Evolutionary conservation across 2,113 vertebrate species (phyloP).

Genomic region (Hydropotes inermis): DNA sequence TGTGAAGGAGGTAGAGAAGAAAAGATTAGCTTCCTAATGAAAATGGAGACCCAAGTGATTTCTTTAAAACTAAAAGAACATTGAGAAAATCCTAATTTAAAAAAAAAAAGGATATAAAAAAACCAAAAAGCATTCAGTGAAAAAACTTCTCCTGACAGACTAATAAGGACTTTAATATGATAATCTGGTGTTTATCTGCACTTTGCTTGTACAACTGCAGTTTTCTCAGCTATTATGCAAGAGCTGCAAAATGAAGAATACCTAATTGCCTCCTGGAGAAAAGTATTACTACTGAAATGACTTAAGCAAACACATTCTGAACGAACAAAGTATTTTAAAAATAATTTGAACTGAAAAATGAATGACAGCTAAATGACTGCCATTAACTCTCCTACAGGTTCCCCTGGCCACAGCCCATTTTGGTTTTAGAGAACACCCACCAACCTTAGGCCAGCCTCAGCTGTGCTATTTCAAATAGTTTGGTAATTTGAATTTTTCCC

Average conservation of each 20-base stretch:
- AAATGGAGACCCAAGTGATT: neutral
- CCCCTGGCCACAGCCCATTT: slow-evolving; percentile 37
- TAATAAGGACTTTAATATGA: slow-evolving; percentile 72
- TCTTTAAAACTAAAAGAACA: slow-evolving; percentile 42
- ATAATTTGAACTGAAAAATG: slow-evolving; percentile 55
- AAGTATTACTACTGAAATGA: slow-evolving; percentile 57
- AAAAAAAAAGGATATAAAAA: slow-evolving; percentile 26
- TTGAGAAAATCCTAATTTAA: neutral
- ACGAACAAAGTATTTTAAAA: slow-evolving; percentile 70
- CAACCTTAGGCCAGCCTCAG: slow-evolving; percentile 46
- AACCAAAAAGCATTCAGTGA: slow-evolving; percentile 23
- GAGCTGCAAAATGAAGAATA: slow-evolving; percentile 62
- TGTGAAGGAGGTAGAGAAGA: neutral
- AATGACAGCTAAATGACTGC: slow-evolving; percentile 57
- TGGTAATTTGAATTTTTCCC: neutral
- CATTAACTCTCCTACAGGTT: slow-evolving; percentile 55
- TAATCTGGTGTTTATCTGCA: slow-evolving; percentile 65
- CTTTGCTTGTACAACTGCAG: slow-evolving; percentile 42
- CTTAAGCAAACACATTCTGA: slow-evolving; percentile 70
- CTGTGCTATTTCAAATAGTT: neutral
- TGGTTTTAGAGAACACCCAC: slow-evolving; percentile 38
- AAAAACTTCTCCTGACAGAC: slow-evolving; percentile 64
- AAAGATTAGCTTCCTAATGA: slow-evolving; percentile 33
- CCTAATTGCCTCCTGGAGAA: slow-evolving; percentile 68
- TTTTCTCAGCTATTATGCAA: slow-evolving; percentile 61